Conservation (phyloP, 2,888 invertebrate genomes). For the Clitarchus hookeri region DNA sequence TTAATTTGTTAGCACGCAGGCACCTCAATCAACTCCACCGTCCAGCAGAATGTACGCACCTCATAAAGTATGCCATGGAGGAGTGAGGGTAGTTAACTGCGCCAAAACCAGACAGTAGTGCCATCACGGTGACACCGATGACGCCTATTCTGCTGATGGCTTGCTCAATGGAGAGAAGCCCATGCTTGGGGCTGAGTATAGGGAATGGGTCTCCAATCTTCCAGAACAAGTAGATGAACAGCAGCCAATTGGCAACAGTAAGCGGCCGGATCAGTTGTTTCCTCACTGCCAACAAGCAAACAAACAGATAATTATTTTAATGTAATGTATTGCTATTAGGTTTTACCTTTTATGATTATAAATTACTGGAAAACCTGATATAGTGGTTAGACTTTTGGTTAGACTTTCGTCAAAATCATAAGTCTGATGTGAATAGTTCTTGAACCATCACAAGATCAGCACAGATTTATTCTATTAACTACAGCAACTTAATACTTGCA, state of each 20-base stretch:
- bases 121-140: slow-evolving; percentile 99
- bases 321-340: too few relatives aligned
- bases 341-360: too few relatives aligned
- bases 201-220: slow-evolving; percentile 99
- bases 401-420: too few relatives aligned
- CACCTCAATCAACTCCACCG: too few relatives aligned
- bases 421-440: too few relatives aligned
- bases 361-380: too few relatives aligned
- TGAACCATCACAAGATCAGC: too few relatives aligned
- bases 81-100: slow-evolving; percentile 99
- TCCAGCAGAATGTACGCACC: slow-evolving; percentile 54
- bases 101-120: slow-evolving; percentile 97
- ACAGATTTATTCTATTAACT: too few relatives aligned
- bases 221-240: slow-evolving; percentile 97
- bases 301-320: slow-evolving; percentile 3
- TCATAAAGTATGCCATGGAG: slow-evolving; percentile 97
- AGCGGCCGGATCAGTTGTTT: slow-evolving; percentile 76
- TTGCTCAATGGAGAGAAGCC: slow-evolving; percentile 86
- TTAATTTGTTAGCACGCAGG: too few relatives aligned
- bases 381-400: too few relatives aligned
- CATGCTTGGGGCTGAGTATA: slow-evolving; percentile 93
- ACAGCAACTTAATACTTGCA: too few relatives aligned
- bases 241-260: slow-evolving; percentile 83
- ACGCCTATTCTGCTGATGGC: slow-evolving; percentile 97
- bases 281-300: slow-evolving; percentile 65